These are phyloP conservation scores for Aepyceros melampus DNA, from an alignment of 2,113 vertebrate genomes.

Conservation along the genomic window DNA sequence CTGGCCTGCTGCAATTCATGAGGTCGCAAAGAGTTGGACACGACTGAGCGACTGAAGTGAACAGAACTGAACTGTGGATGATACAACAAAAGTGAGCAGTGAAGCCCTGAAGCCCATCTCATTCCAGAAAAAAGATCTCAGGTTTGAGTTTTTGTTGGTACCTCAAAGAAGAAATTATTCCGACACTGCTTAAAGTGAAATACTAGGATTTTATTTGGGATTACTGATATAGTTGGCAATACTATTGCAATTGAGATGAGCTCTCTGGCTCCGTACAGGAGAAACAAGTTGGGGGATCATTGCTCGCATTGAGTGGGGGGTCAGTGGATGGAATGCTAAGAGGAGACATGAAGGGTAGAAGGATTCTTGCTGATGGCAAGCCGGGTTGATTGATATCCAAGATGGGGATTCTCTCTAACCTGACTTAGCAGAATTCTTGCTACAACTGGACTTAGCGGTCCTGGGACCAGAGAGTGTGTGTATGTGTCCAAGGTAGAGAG, in stretches of 20 bases:
- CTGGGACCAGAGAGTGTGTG: background rate
- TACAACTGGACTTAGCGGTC: background rate
- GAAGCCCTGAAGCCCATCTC: background rate
- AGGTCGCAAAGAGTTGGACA: accelerated
- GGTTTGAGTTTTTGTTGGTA: background rate
- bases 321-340: background rate
- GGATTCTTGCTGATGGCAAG: background rate
- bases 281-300: background rate
- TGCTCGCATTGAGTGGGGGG: background rate
- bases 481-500: background rate
- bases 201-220: background rate
- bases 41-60: too few species aligned
- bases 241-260: accelerated
- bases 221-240: background rate
- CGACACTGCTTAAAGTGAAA: background rate
- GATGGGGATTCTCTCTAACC: background rate
- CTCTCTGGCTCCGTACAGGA: accelerated
- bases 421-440: background rate
- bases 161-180: background rate
- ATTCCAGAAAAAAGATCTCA: background rate
- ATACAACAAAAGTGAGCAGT: background rate
- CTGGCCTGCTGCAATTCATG: too few species aligned
- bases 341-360: background rate
- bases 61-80: background rate
- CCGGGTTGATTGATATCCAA: background rate